Conservation (phyloP, 2,888 invertebrate species). For the Nasonia oneida region DNA sequence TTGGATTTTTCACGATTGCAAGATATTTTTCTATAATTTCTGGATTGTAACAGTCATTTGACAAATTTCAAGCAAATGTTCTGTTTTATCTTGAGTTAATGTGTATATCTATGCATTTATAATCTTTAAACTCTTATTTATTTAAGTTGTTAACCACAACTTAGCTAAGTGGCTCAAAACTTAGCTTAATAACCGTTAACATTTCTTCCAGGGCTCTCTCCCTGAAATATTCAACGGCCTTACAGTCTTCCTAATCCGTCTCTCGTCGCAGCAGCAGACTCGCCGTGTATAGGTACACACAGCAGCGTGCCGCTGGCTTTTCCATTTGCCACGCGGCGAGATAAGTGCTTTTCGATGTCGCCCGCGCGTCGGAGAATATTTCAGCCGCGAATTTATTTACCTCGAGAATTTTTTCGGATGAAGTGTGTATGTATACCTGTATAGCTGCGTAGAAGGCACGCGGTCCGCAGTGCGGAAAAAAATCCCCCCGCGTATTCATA, state of each 20-base stretch:
- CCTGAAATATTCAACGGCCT: neutral
- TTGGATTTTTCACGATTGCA: no score
- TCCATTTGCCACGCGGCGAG: neutral
- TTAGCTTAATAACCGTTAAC: no score
- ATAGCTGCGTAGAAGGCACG: no score
- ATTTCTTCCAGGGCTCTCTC: neutral
- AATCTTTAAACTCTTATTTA: no score
- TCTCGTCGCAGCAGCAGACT: neutral
- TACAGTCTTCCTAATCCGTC: constrained; percentile 30
- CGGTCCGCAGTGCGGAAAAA: constrained; percentile 38
- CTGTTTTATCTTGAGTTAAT: no score
- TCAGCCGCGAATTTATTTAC: neutral
- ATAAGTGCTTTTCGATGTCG: constrained; percentile 59
- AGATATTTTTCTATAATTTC: no score
- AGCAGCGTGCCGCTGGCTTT: constrained; percentile 13
- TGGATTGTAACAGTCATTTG: no score
- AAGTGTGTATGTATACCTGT: neutral
- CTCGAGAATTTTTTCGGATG: neutral
- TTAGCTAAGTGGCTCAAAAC: no score
- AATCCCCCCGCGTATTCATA: constrained; percentile 19
- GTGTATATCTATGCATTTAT: no score
- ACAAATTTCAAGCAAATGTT: no score
- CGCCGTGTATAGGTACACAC: neutral
- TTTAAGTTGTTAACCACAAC: no score
- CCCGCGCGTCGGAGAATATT: neutral